Evolutionary conservation across 2,797 vertebrate genomes (phyloP).

Genomic region (Peromyscus nudipes): DNA sequence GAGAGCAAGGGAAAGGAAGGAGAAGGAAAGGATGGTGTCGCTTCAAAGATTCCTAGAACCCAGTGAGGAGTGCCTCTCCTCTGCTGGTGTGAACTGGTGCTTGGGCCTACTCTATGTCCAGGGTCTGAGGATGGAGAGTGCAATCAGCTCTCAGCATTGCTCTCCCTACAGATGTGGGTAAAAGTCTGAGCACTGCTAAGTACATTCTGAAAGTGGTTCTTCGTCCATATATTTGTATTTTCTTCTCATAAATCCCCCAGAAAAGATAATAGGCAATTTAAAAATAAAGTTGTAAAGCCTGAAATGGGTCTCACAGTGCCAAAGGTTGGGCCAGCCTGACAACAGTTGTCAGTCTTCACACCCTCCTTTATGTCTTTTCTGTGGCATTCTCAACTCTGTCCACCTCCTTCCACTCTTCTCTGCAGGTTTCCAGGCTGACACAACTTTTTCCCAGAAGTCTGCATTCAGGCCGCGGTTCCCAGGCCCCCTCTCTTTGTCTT

Average conservation of each 20-base stretch:
- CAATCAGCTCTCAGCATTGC: fast-evolving
- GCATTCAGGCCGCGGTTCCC: not conserved
- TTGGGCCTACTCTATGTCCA: fast-evolving
- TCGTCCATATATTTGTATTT: not conserved
- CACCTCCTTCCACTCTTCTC: not conserved
- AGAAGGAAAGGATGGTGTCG: not conserved
- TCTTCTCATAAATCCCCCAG: not conserved
- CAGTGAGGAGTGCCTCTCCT: fast-evolving
- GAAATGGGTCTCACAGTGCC: not conserved
- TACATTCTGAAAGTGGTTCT: not conserved
- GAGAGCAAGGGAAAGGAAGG: not conserved
- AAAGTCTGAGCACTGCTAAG: not conserved
- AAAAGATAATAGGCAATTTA: not conserved
- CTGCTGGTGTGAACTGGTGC: fast-evolving
- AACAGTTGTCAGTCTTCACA: no score
- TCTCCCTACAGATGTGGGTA: not conserved
- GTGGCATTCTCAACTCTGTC: fast-evolving
- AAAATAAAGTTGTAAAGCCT: not conserved
- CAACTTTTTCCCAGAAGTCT: not conserved
- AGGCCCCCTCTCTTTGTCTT: not conserved
- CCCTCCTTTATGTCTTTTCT: not conserved
- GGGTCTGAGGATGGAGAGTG: fast-evolving
- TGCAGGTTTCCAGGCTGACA: not conserved
- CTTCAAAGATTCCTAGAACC: not conserved
- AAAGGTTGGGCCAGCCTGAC: not conserved